Conservation (phyloP, 2,113 vertebrate species). For the Raphicerus campestris region DNA sequence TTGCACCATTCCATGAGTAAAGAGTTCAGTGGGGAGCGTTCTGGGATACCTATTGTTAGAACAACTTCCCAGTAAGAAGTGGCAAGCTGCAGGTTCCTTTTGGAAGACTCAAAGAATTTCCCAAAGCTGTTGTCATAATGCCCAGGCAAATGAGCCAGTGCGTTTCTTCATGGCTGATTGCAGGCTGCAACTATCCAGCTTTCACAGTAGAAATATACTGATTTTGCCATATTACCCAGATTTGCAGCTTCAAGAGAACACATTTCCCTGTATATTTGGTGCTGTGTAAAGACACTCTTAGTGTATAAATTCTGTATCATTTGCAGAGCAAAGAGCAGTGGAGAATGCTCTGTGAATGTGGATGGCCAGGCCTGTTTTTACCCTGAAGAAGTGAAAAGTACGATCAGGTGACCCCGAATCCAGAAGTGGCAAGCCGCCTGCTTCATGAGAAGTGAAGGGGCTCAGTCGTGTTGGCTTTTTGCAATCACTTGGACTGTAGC, state of each 20-base stretch:
- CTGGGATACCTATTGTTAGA: neutral
- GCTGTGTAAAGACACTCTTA: neutral
- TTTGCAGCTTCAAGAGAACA: neutral
- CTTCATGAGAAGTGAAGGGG: neutral
- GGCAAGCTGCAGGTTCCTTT: neutral
- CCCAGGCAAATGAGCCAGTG: neutral
- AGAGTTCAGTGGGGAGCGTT: neutral
- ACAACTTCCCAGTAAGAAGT: neutral
- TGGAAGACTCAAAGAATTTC: neutral
- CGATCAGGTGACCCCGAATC: rapidly evolving
- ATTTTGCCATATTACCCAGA: neutral
- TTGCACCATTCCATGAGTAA: neutral
- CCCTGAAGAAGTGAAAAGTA: neutral
- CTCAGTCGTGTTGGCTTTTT: neutral
- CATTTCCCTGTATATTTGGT: neutral
- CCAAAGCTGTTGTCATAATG: neutral
- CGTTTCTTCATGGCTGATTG: neutral
- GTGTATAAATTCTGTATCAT: neutral
- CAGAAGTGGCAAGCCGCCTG: neutral
- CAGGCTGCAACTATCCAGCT: neutral
- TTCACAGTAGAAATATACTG: neutral
- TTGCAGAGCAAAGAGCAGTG: neutral
- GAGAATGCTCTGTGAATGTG: neutral
- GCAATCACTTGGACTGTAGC: neutral
- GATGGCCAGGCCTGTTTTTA: neutral